Conservation (phyloP, 1,140 invertebrate species). For the Polypedilum pembai region DNA sequence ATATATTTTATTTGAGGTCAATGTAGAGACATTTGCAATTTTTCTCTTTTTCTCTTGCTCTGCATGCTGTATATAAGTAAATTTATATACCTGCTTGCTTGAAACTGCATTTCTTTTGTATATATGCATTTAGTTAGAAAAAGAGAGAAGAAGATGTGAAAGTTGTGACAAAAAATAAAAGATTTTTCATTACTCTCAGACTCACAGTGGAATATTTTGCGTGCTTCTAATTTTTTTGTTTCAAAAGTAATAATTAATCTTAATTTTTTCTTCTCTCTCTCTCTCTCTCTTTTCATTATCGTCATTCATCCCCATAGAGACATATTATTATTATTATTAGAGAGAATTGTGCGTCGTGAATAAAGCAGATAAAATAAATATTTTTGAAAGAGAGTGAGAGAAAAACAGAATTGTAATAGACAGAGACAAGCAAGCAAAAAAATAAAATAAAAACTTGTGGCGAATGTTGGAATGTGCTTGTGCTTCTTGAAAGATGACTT, state of each 20-base stretch:
- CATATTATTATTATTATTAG: too few relatives aligned
- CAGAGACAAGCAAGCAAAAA: not conserved
- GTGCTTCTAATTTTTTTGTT: too few relatives aligned
- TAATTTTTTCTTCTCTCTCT: too few relatives aligned
- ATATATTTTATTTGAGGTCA: constrained; percentile 18
- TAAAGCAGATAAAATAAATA: not conserved
- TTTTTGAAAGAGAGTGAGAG: not conserved
- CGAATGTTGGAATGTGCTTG: constrained; percentile 1
- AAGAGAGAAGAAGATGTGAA: too few relatives aligned
- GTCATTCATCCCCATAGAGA: not conserved
- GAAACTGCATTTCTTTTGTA: too few relatives aligned
- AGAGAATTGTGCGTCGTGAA: not conserved
- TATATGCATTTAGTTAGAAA: too few relatives aligned
- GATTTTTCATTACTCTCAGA: too few relatives aligned
- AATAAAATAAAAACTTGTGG: constrained; percentile 6
- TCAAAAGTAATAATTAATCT: too few relatives aligned
- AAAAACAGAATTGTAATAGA: not conserved
- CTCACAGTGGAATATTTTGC: too few relatives aligned
- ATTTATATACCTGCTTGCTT: too few relatives aligned
- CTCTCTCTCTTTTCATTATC: not conserved
- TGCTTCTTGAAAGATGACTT: constrained; percentile 17
- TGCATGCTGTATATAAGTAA: too few relatives aligned
- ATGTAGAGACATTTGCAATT: not conserved
- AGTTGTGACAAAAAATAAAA: too few relatives aligned
- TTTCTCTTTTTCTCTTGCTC: not conserved